Conservation (phyloP, 1,140 invertebrate species). For the Nixonia krombeini region DNA sequence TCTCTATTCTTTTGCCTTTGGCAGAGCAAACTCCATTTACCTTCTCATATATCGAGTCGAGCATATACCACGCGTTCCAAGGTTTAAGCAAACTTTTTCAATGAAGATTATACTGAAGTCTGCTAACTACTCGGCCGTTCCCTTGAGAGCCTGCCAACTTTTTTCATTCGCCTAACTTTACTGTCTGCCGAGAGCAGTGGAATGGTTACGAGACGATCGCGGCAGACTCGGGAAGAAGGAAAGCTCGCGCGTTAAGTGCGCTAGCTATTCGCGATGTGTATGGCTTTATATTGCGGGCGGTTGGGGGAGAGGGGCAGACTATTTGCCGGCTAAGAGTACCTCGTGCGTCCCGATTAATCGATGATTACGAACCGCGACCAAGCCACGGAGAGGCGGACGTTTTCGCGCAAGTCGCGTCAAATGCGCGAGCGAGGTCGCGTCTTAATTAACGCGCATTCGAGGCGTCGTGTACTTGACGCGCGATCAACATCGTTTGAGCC, state of each 20-base stretch:
- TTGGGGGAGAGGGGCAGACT: too few relatives aligned
- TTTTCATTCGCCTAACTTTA: slow-evolving; percentile 68
- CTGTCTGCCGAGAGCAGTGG: slow-evolving; percentile 48
- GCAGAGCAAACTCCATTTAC: slow-evolving; percentile 44
- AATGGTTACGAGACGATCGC: slow-evolving; percentile 40
- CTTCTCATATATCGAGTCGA: slow-evolving; percentile 57
- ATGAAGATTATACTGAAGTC: slow-evolving; percentile 69
- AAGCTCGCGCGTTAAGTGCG: slow-evolving; percentile 40
- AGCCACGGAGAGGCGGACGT: too few relatives aligned
- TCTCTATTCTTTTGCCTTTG: slow-evolving; percentile 40
- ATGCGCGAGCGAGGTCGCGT: slow-evolving; percentile 37
- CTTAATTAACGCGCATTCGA: slow-evolving; percentile 49
- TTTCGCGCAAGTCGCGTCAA: too few relatives aligned
- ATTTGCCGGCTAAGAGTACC: slow-evolving; percentile 36
- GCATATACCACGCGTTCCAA: slow-evolving; percentile 58
- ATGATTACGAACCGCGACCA: too few relatives aligned
- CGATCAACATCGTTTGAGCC: slow-evolving; percentile 58
- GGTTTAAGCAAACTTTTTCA: slow-evolving; percentile 69
- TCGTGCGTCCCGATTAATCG: slow-evolving; percentile 3
- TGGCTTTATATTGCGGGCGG: too few relatives aligned
- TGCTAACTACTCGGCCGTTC: slow-evolving; percentile 63
- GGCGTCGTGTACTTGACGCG: slow-evolving; percentile 30
- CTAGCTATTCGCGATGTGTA: slow-evolving; percentile 34
- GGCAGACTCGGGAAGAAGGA: slow-evolving; percentile 1
- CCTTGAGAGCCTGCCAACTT: slow-evolving; percentile 65